phyloP scores from a whole-genome alignment of 1,140 invertebrate species.

The Pseudachorutes palmiensis region DNA sequence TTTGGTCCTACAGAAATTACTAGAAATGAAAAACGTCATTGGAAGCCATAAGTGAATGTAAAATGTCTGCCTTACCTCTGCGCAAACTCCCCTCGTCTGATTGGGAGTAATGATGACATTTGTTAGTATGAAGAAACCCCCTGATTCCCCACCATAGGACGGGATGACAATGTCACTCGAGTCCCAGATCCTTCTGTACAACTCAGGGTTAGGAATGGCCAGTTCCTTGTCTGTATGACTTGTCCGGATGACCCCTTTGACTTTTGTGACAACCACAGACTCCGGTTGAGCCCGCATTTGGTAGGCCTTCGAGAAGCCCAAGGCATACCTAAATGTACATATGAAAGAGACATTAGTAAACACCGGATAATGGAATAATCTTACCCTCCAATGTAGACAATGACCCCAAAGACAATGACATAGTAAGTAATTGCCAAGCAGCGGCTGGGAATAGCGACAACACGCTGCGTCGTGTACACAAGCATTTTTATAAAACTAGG shows the following conservation, averaged over 20 bases:
- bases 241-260: conserved; percentile 48
- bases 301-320: conserved; percentile 50
- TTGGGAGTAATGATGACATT: conserved; percentile 49
- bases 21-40: not conserved
- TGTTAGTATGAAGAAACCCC: conserved; percentile 51
- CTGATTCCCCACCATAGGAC: conserved; percentile 40
- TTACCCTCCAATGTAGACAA: conserved; percentile 19
- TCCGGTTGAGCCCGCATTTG: conserved; percentile 46
- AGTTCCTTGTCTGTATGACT: conserved; percentile 38
- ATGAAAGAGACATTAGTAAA: not conserved
- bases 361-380: not conserved
- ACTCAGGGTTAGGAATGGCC: conserved; percentile 25
- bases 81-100: conserved; percentile 45
- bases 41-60: not conserved
- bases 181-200: conserved; percentile 46
- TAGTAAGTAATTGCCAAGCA: conserved; percentile 11
- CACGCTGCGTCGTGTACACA: conserved; percentile 1
- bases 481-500: not conserved
- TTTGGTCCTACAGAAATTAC: conserved; percentile 15
- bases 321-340: conserved; percentile 44
- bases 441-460: conserved; percentile 19
- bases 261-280: conserved; percentile 48
- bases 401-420: conserved; percentile 7
- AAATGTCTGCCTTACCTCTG: conserved; percentile 42
- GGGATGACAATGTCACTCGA: conserved; percentile 50